Base-by-base conservation (phyloP, 1,140 invertebrate genomes). In the Chelonus insularis region DNA sequence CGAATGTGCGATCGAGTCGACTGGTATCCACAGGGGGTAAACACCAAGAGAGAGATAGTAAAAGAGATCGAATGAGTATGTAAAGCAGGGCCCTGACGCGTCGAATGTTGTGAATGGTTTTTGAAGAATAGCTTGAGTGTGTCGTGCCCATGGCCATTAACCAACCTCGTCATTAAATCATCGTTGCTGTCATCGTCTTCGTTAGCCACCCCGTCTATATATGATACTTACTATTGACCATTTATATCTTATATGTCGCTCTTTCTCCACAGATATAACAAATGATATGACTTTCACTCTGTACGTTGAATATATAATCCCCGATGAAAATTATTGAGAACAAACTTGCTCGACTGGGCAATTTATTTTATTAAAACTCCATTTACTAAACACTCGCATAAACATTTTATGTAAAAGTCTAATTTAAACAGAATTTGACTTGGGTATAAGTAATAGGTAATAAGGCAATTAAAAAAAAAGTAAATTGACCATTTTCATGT, bases 161-260 rank as follows among this genome's bases (percentile, higher is more conserved):
- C 69, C 70, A 69, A 65, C 69, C 65, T 65, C 72, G 59, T 62
- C 60, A 70, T 74, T 79, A 77, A 78, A 78, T 78, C 76, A 78
- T 79, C 73, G 71, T 77, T 76, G 72, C 77, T 79, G 76, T 79
- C 77, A 79, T 79, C 77, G 69, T 78, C 71, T 77, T 79, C 74
- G 75, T 79, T 77, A 77, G 72, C 68, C 67, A 70, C 71, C 75
- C 70, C 68, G 21, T 23, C 45, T 48, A 48, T 43, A 16, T 48
- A 18, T 18, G 45, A 48, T 48, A 48, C 45, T 48, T 48, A 48
- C 3, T 25, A 48, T 48, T 29, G 25, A 29, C 7, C 3, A 7
- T 29, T 29, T 29, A 7, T 29, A 29, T 7, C 25, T 29, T 7
- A 3, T 3, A 29, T 4, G 25, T 29, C n/a, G n/a, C n/a, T n/a